A percentile compares a stretch with the other conserved stretches of the same genome.
These are phyloP conservation scores for Chamaea fasciata DNA, from an alignment of 2,113 vertebrate species.

Conservation along the genomic window DNA sequence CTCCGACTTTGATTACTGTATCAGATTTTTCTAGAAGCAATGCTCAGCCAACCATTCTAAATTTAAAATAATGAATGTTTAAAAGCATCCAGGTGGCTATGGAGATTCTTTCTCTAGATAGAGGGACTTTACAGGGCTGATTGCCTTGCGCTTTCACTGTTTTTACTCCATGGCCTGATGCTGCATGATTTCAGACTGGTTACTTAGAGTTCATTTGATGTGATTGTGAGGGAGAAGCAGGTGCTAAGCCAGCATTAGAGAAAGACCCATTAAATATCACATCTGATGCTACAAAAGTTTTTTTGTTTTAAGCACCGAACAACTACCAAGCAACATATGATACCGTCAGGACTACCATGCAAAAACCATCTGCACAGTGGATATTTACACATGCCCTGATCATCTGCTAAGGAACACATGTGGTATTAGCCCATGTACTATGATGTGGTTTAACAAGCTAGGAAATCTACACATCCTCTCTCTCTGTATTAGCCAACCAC, in stretches of 20 bases:
- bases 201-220: not conserved
- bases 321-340: not conserved
- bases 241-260: not conserved
- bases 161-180: not conserved
- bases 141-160: not conserved
- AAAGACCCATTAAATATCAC: not conserved
- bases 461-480: not conserved
- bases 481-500: not conserved
- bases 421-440: not conserved
- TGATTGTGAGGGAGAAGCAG: slow-evolving; percentile 7
- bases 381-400: not conserved
- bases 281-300: not conserved
- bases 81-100: slow-evolving; percentile 27
- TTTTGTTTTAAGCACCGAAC: not conserved
- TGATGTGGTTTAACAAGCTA: not conserved
- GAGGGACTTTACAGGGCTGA: not conserved
- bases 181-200: not conserved
- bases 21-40: slow-evolving; percentile 33
- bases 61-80: slow-evolving; percentile 34
- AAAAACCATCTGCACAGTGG: not conserved
- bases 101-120: not conserved
- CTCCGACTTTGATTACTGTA: slow-evolving; percentile 21
- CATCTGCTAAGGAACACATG: not conserved
- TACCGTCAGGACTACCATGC: not conserved
- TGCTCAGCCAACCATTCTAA: not conserved